phyloP scores from a whole-genome alignment of 2,113 vertebrate genomes.

The Aspiorhynchus laticeps region DNA sequence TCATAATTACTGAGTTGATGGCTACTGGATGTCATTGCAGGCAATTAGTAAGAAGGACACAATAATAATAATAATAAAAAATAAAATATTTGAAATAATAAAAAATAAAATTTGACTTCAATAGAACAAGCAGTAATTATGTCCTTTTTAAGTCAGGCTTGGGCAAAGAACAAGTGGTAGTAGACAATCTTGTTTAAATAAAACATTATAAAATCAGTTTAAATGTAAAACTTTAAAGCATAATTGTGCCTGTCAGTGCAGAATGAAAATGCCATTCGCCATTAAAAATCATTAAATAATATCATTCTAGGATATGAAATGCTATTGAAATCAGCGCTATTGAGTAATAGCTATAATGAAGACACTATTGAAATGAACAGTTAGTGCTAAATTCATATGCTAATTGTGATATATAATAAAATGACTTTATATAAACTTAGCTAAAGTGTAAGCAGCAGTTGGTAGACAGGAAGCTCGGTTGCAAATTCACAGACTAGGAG shows the following conservation, averaged over 20 bases:
- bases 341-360: constrained; percentile 8
- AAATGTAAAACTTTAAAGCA: constrained; percentile 9
- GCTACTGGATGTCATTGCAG: constrained; percentile 1
- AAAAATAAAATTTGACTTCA: no score
- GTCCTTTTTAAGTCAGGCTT: constrained; percentile 6
- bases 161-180: not conserved
- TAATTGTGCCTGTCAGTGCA: not conserved
- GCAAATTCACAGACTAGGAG: not conserved
- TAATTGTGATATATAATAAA: not conserved
- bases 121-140: not conserved
- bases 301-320: not conserved
- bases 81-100: no score
- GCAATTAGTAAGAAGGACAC: not conserved
- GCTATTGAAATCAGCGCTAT: not conserved
- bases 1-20: constrained; percentile 5
- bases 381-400: not conserved
- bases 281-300: not conserved
- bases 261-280: not conserved
- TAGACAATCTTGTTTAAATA: not conserved
- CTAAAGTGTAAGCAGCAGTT: not conserved
- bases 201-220: not conserved
- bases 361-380: not conserved
- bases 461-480: not conserved
- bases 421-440: not conserved
- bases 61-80: no score